Percentiles rank a stretch among this genome's conserved stretches.
Conservation (phyloP, 2,888 invertebrate species). For the Catocala nupta region DNA sequence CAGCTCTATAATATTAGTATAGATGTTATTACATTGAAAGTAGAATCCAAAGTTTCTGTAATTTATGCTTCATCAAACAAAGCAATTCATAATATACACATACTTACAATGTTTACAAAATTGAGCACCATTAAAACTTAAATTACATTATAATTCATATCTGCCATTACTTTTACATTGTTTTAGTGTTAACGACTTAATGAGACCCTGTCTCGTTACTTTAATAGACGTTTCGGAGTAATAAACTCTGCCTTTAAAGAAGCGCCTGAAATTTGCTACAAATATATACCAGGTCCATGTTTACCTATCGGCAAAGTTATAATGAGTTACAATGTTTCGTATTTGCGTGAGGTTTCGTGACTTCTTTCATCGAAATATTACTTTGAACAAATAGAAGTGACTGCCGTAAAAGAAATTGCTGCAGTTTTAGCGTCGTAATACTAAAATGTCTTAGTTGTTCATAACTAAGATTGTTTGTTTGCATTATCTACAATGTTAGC, state of each 20-base stretch:
- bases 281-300: constrained; percentile 52
- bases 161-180: constrained; percentile 29
- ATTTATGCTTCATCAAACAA: not conserved
- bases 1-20: not conserved
- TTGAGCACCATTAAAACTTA: constrained; percentile 11
- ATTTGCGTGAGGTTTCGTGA: constrained; percentile 63
- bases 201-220: constrained; percentile 44
- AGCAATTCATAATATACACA: not conserved
- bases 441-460: constrained; percentile 26
- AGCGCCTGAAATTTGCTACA: constrained; percentile 48
- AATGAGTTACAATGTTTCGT: constrained; percentile 66
- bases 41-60: no score
- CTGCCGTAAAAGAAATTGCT: constrained; percentile 40
- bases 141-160: constrained; percentile 18
- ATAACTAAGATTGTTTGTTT: constrained; percentile 15
- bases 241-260: constrained; percentile 49
- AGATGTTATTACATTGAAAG: no score
- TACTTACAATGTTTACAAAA: not conserved
- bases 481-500: constrained; percentile 7
- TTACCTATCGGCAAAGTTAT: constrained; percentile 63
- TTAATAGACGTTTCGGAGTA: constrained; percentile 51
- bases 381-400: constrained; percentile 41
- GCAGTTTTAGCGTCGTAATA: constrained; percentile 39
- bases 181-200: constrained; percentile 45
- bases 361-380: constrained; percentile 56